These are phyloP conservation scores for Eulacestoma nigropectus DNA, from an alignment of 2,113 vertebrate species.

Conservation along the genomic window DNA sequence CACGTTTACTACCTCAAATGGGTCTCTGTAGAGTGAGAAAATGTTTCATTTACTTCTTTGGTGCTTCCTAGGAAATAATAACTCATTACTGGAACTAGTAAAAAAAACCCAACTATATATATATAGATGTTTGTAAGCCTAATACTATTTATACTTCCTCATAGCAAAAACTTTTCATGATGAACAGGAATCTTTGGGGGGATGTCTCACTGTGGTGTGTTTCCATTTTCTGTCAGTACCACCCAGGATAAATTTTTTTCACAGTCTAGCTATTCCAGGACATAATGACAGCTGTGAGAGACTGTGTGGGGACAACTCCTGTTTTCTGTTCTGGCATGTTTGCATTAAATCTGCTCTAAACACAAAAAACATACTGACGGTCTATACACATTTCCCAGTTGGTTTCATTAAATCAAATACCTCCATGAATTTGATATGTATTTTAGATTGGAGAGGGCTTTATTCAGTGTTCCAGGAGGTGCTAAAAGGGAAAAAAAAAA, in stretches of 20 bases:
- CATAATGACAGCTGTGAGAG: not conserved
- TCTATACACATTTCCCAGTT: not conserved
- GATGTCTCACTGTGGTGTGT: not conserved
- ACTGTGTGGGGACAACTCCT: not conserved
- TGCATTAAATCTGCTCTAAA: not conserved
- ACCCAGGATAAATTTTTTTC: not conserved
- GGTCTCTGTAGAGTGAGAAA: not conserved
- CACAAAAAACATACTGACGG: not conserved
- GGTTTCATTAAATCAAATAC: not conserved
- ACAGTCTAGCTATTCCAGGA: not conserved
- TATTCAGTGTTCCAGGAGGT: not conserved
- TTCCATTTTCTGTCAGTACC: not conserved
- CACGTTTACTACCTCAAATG: not conserved
- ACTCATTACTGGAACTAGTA: not conserved
- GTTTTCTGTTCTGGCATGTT: not conserved
- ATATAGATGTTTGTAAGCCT: not conserved
- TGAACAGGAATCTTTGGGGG: not conserved
- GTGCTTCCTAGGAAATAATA: not conserved
- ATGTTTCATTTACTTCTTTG: not conserved
- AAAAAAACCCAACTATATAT: not conserved
- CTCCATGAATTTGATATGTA: not conserved
- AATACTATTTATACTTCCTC: not conserved
- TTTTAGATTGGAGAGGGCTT: not conserved
- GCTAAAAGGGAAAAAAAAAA: not conserved
- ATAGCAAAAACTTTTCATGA: not conserved